Conservation (phyloP, 2,797 vertebrate species). For the Bucorvus abyssinicus region DNA sequence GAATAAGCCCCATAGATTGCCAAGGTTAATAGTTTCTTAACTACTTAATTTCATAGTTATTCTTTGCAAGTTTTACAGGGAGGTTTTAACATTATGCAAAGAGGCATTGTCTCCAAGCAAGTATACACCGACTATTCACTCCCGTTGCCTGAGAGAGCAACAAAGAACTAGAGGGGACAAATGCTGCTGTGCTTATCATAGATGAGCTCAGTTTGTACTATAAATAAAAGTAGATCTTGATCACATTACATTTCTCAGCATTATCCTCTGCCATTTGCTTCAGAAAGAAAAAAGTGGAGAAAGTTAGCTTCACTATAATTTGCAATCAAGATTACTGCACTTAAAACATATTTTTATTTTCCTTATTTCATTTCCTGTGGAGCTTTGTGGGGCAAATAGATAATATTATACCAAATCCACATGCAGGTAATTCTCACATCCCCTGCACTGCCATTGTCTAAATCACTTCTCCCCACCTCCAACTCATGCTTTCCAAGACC, state of each 20-base stretch:
- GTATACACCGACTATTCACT: neutral
- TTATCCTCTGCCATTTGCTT: constrained; percentile 65
- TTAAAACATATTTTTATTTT: constrained; percentile 70
- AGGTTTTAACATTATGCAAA: constrained; percentile 28
- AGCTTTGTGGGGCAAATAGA: constrained; percentile 36
- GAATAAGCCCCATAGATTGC: constrained; percentile 51
- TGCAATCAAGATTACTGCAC: constrained; percentile 64
- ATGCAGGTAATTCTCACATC: neutral
- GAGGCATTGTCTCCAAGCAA: neutral
- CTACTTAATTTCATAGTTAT: constrained; percentile 51
- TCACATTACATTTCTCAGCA: constrained; percentile 62
- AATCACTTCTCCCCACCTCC: neutral
- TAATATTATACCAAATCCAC: constrained; percentile 5
- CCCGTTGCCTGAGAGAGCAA: neutral
- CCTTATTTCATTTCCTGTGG: constrained; percentile 62
- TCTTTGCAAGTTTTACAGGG: constrained; percentile 34
- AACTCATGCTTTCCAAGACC: neutral
- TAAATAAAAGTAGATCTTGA: constrained; percentile 69
- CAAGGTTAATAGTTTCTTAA: constrained; percentile 64
- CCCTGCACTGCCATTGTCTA: neutral
- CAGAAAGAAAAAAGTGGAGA: constrained; percentile 31
- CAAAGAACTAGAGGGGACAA: neutral
- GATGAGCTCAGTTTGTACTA: constrained; percentile 52
- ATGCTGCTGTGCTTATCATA: constrained; percentile 31
- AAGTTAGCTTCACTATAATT: constrained; percentile 53